Evolutionary conservation across 2,113 vertebrate genomes (phyloP), one percentile per base, ranked within the genome.

Genomic region (Penelope pileata): DNA sequence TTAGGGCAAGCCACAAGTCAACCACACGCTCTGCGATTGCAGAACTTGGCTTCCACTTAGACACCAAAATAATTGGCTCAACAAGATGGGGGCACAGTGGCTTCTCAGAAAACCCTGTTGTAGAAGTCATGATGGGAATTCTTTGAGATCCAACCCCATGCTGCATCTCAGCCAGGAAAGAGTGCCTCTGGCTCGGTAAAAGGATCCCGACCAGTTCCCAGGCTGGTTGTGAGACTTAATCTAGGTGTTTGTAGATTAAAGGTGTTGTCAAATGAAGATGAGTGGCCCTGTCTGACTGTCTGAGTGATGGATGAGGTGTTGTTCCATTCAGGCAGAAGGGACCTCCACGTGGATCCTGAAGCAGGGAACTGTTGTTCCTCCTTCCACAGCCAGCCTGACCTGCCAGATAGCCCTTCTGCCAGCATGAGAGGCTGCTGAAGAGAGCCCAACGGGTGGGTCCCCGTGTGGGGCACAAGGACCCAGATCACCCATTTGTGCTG

Each of bases 181-280:
- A 1, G 0, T 32, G n/a, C 23, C 90, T 38, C 7, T 69, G 82
- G 29, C 13, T 7, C 29, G 66, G 79, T 54, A 6, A 30, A 67
- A 70, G 51, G 50, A 64, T 76, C 26, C 63, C 90, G 42, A 23
- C 0, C 7, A 36, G 59, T 78, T 86, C 83, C 53, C n/a, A 43
- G 83, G 66, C 70, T 87, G 78, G 36, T 16, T 81, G 64, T 54
- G 86, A 90, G 79, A 21, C 64, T 86, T 74, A 43, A 62, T 51
- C 56, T 67, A 45, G 63, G 64, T 83, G 88, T 86, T 88, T 66
- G 59, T 22, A 91, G 83, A 94, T 93, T 81, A 93, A 91, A 90
- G 72, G 76, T 83, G 64, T 79, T 7, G 1, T n/a, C 58, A 15
- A 59, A 51, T 85, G 74, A 85, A 86, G 90, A 73, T 90, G 92